Percentiles rank a stretch among this genome's conserved stretches.
Conservation (phyloP, 2,888 invertebrate species). For the Arrhopalites spinosus region DNA sequence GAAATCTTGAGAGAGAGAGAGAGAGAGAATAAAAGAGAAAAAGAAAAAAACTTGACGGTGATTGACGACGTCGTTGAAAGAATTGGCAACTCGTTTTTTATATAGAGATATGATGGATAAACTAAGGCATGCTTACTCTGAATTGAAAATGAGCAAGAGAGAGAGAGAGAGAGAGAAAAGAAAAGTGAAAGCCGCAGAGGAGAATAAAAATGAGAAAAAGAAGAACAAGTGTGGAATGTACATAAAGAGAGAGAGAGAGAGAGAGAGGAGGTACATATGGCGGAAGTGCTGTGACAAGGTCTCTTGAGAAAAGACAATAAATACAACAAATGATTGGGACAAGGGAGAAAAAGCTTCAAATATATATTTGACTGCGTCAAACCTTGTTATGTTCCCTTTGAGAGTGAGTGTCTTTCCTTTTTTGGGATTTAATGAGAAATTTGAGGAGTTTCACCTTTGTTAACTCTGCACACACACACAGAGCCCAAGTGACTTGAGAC, state of each 20-base stretch:
- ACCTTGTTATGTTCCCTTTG: neutral
- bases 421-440: conserved; percentile 31
- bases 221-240: neutral
- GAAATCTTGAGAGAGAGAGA: neutral
- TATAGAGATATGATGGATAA: too few relatives aligned
- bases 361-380: conserved; percentile 1
- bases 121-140: too few relatives aligned
- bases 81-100: too few relatives aligned
- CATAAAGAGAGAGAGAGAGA: neutral
- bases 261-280: neutral
- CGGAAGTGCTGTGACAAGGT: neutral
- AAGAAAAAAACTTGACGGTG: too few relatives aligned
- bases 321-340: conserved; percentile 1
- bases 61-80: too few relatives aligned
- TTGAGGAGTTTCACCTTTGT: conserved; percentile 14
- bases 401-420: neutral
- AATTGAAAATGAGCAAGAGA: neutral
- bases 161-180: neutral
- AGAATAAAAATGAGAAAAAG: neutral
- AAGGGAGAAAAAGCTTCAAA: neutral
- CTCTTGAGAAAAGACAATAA: conserved; percentile 5
- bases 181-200: neutral
- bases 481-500: too few relatives aligned
- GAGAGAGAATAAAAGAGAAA: neutral
- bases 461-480: neutral